Percentiles rank a stretch among this genome's conserved stretches.
Evolutionary conservation across 1,140 invertebrate species (phyloP).

Genomic region (Cyclina sinensis): DNA sequence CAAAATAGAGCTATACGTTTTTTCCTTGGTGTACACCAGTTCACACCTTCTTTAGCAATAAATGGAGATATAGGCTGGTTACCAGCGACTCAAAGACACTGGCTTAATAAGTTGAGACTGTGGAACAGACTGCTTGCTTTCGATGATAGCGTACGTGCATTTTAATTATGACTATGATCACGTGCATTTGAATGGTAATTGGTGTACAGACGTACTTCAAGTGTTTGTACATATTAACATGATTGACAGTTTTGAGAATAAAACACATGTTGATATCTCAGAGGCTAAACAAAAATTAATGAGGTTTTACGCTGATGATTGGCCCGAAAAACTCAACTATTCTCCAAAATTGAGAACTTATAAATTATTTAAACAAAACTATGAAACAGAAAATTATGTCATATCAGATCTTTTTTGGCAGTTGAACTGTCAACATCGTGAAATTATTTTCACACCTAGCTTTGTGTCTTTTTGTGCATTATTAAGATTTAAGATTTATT

Average conservation of each 20-base stretch:
- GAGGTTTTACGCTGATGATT: not conserved
- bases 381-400: slow-evolving; percentile 6
- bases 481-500: too few species aligned
- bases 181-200: not conserved
- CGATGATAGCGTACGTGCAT: not conserved
- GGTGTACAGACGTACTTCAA: not conserved
- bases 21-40: not conserved
- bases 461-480: too few species aligned
- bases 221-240: not conserved
- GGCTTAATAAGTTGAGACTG: not conserved
- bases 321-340: not conserved
- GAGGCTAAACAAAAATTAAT: not conserved
- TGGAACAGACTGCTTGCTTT: slow-evolving; percentile 24
- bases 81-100: not conserved
- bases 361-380: too few species aligned
- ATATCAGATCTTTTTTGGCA: too few species aligned
- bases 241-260: not conserved
- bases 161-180: not conserved
- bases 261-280: not conserved
- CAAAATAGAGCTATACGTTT: slow-evolving; percentile 42
- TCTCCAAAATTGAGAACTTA: not conserved
- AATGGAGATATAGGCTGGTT: slow-evolving; percentile 31
- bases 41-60: not conserved
- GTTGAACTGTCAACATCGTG: too few species aligned
- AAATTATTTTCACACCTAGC: too few species aligned